phyloP scores from a whole-genome alignment of 1,140 invertebrate genomes.

The Tyrophagus putrescentiae region DNA sequence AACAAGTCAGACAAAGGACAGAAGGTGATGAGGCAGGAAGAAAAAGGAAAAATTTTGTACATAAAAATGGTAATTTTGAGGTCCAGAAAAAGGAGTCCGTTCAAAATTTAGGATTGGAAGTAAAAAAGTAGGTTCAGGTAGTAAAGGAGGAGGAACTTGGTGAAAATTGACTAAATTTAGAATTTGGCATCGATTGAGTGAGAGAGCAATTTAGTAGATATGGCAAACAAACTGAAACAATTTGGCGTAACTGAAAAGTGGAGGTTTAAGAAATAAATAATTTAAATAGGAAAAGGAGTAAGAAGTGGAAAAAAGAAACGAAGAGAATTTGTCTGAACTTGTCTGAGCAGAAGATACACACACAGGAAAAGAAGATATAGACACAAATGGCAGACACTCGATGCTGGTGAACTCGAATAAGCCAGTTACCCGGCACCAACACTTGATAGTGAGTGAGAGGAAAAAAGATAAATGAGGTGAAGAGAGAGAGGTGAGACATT shows the following conservation, averaged over 20 bases:
- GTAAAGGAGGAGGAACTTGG: background rate
- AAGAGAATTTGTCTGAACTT: background rate
- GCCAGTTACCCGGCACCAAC: background rate
- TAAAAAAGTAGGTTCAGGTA: background rate
- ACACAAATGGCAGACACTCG: too few species aligned
- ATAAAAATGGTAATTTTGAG: too few species aligned
- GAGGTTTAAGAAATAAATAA: background rate
- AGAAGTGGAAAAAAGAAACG: background rate
- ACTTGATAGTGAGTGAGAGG: background rate
- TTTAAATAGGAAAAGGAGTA: background rate
- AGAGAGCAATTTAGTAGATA: background rate
- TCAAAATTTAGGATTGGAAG: background rate
- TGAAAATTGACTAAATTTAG: slow-evolving; percentile 11
- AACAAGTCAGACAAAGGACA: background rate
- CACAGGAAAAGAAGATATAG: slow-evolving; percentile 1
- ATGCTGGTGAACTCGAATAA: too few species aligned
- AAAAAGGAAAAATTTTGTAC: background rate
- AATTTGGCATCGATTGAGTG: slow-evolving; percentile 1
- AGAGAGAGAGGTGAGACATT: background rate
- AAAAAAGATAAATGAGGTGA: background rate
- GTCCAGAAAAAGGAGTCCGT: background rate
- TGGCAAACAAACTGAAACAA: background rate
- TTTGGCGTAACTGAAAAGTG: background rate
- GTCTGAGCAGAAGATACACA: background rate
- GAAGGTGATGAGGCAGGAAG: background rate